Base-by-base conservation (phyloP, 2,888 invertebrate genomes). In the Argyra leucocephala region DNA sequence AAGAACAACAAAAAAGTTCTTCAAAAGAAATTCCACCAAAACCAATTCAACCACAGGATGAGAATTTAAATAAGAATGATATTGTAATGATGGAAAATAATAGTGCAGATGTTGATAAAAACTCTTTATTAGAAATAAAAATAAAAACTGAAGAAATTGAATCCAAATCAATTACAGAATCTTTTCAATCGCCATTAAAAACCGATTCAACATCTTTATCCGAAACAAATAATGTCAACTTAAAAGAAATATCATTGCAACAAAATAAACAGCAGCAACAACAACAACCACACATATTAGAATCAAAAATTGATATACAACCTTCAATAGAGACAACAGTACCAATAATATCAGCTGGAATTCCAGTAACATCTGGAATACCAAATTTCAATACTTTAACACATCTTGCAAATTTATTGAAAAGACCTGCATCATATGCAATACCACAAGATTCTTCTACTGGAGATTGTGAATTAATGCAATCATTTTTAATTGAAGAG, bases 401-500 rank as follows among this genome's bases (percentile, higher is more conserved):
- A 63, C 77, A 78, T 65, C 69, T 79, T 66, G 77, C 80, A 23
- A 76, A 78, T 48, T 73, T 77, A 58, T 73, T 73, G 37, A 75
- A 76, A 48, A 76, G 78, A 60, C 85, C 87, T 61, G 85, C 86
- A 2, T 84, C 85, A 66, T 88, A 86, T 74, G 88, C 88, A 31
- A 80, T 86, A 74, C 88, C 88, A 4, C 84, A 83, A 73, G 71
- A 72, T 36, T 72, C 72, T 36, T 24, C 72, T 22, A 70, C 68
- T 37, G 70, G 69, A 64, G 70, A 71, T 21, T 67, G 66, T 57
- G 81, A 81, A 69, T 87, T 91, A 71, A 95, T 96, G 94, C 96
- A 96, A 83, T 91, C 95, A 66, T 96, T 96, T 82, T 84, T 93
- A 73, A 83, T 94, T 73, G 86, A 88, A 80, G 90, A 91, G 79